Conservation (phyloP, 2,797 vertebrate species). For the Cetoscarus ocellatus region DNA sequence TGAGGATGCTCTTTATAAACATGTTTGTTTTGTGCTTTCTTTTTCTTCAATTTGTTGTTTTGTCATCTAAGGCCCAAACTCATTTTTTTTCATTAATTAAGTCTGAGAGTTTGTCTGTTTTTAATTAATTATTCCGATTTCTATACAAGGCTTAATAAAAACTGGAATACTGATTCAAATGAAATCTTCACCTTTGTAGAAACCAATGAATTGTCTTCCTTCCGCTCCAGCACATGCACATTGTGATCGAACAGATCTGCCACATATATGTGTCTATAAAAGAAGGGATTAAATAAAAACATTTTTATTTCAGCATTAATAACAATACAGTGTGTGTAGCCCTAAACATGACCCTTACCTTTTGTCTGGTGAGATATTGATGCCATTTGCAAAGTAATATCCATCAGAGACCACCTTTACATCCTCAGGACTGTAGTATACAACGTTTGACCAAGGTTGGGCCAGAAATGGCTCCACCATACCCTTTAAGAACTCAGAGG, state of each 20-base stretch:
- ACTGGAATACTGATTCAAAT: not conserved
- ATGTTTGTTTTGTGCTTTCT: too few relatives aligned
- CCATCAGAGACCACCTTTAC: conserved; percentile 90
- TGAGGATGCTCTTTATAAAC: too few relatives aligned
- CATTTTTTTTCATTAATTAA: too few relatives aligned
- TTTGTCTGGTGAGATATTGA: conserved; percentile 90
- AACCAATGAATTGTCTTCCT: conserved; percentile 69
- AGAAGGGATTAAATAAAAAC: not conserved
- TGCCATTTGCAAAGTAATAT: conserved; percentile 90
- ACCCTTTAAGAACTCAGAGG: conserved; percentile 31
- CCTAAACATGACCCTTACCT: conserved; percentile 76
- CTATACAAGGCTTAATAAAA: too few relatives aligned
- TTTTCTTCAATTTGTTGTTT: too few relatives aligned
- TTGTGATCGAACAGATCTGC: conserved; percentile 71
- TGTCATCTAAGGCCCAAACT: too few relatives aligned
- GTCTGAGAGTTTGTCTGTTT: too few relatives aligned
- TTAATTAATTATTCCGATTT: too few relatives aligned
- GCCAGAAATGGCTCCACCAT: conserved; percentile 80
- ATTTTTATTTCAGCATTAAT: not conserved
- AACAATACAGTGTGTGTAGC: fast-evolving
- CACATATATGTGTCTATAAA: conserved; percentile 80
- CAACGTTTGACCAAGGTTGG: conserved; percentile 86
- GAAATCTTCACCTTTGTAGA: conserved; percentile 76
- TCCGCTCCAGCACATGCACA: conserved; percentile 78
- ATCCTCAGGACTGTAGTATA: conserved; percentile 91